phyloP scores from a whole-genome alignment of 2,113 vertebrate species.

The Propithecus coquereli region DNA sequence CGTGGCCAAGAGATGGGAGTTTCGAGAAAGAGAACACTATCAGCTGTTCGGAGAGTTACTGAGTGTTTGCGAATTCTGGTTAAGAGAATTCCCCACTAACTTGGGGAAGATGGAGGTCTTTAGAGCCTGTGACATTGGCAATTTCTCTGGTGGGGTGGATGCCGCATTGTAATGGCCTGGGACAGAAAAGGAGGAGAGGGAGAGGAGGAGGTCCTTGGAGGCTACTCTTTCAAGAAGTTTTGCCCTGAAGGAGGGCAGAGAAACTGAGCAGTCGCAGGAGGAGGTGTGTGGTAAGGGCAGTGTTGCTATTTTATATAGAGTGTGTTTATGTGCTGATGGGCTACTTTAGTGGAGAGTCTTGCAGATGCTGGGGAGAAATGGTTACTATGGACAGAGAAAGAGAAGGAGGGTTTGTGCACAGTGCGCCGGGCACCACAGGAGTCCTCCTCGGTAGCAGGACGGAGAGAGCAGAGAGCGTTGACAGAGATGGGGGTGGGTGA shows the following conservation, averaged over 20 bases:
- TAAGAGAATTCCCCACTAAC: neutral
- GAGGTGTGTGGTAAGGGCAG: neutral
- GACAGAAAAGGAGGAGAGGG: neutral
- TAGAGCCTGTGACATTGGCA: neutral
- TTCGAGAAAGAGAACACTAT: neutral
- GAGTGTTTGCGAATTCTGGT: neutral
- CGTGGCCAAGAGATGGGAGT: neutral
- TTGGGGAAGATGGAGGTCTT: neutral
- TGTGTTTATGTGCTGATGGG: neutral
- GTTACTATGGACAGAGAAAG: neutral
- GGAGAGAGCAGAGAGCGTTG: neutral
- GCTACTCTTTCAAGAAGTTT: neutral
- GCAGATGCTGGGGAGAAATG: neutral
- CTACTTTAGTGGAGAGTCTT: neutral
- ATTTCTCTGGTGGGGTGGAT: neutral
- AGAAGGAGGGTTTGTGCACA: neutral
- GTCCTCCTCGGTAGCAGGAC: neutral
- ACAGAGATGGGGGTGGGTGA: neutral
- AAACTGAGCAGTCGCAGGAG: neutral
- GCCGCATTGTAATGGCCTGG: neutral
- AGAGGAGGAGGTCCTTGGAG: neutral
- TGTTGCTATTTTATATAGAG: neutral
- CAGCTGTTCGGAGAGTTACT: neutral
- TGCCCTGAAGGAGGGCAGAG: neutral
- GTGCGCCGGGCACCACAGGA: rapidly evolving